Evolutionary conservation across 2,797 vertebrate species (phyloP), one percentile per base, ranked within the genome.

Genomic region (Argentina silus): DNA sequence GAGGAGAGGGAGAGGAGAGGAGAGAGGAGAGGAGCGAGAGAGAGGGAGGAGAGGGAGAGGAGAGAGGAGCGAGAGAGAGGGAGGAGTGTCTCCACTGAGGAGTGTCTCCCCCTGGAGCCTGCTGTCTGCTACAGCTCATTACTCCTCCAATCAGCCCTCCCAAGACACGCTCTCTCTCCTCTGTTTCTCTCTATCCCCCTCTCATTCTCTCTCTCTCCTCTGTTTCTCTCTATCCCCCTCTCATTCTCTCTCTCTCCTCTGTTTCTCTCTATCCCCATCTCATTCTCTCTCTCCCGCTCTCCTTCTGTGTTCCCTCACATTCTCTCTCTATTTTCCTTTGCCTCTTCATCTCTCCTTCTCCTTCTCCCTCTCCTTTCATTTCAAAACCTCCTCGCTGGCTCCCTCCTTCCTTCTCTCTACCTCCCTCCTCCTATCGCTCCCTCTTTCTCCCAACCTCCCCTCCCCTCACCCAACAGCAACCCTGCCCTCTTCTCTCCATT

Each of bases 81-180:
- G 27, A 0, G 43, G 43, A 64, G 62, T 15, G 9, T 64, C 42
- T 21, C 42, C 36, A 14, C 55, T 47, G 11, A n/a, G n/a, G n/a
- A n/a, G n/a, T n/a, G n/a, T n/a, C n/a, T 45, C 68, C 21, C 44
- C 43, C 10, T 7, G 56, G 68, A 50, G 11, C 44, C 5, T 14
- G 17, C 68, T 21, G 55, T 60, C 56, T 47, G 68, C 42, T 63
- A 12, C 47, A 42, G 42, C 48, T 62, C 70, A 72, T 72, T 72
- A 72, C 45, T 1, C 21, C 60, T 50, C 3, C 11, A 44, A 72
- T 62, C n/a, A 64, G 61, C 42, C 62, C 9, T 45, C n/a, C 36
- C 15, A 14, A 11, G 45, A 47, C 64, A 4, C 11, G 11, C 23
- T 60, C 51, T 11, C 6, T 43, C 23, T 56, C 64, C 7, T 4